These are phyloP conservation scores for Epizoanthus scotinus DNA, from an alignment of 92 coral and sea anemone genomes.

Conservation along the genomic window DNA sequence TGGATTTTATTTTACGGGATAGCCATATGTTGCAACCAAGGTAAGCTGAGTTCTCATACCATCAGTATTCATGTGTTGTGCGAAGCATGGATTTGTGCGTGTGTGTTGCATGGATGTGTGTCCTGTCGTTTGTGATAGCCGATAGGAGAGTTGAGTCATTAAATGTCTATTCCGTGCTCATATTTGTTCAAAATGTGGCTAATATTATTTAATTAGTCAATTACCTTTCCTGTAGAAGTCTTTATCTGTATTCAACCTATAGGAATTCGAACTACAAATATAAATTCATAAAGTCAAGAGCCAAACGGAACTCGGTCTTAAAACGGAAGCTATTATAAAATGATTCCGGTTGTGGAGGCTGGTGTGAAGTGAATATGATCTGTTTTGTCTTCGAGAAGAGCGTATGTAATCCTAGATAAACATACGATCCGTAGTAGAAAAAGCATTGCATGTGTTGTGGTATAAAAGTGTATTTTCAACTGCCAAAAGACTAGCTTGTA, in stretches of 20 bases:
- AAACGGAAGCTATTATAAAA: not conserved
- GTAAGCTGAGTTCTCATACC: slow-evolving; percentile 7
- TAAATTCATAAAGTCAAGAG: slow-evolving; percentile 21
- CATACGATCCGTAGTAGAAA: too few species aligned
- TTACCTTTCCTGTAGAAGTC: not conserved
- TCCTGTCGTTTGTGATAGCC: not conserved
- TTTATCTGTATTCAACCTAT: not conserved
- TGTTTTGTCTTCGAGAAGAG: not conserved
- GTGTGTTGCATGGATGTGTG: not conserved
- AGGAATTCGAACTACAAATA: slow-evolving; percentile 15
- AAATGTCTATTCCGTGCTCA: slow-evolving; percentile 3
- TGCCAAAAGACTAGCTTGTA: slow-evolving; percentile 26
- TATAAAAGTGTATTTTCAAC: not conserved
- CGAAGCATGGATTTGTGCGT: slow-evolving; percentile 22
- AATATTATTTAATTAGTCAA: slow-evolving; percentile 20
- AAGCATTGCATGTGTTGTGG: not conserved
- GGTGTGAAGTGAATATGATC: not conserved
- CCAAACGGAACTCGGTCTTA: not conserved
- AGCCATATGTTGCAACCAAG: slow-evolving; percentile 45
- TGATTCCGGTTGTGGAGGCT: too few species aligned
- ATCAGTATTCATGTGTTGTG: slow-evolving; percentile 1
- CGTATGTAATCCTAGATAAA: not conserved
- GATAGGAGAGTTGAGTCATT: not conserved
- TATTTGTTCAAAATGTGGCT: slow-evolving; percentile 25
- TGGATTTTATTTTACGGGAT: slow-evolving; percentile 26